A percentile compares a stretch with the other conserved stretches of the same genome.
These are phyloP conservation scores for Apocheima hispidaria DNA, from an alignment of 2,888 invertebrate species.

Conservation along the genomic window DNA sequence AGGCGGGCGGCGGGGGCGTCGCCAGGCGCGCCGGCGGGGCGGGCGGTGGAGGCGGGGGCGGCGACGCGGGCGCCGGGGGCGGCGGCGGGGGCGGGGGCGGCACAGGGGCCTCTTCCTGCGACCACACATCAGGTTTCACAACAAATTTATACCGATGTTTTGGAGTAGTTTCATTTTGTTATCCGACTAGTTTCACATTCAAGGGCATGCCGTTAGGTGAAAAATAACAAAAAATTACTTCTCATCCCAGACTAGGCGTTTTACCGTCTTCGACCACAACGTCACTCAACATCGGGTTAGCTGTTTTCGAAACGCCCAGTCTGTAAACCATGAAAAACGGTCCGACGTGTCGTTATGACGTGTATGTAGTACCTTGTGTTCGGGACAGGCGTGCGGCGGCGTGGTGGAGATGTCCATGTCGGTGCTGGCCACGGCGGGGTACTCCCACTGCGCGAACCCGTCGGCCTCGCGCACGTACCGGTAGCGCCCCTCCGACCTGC, in stretches of 20 bases:
- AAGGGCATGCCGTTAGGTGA: too few species aligned
- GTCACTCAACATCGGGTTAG: too few species aligned
- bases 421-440: slow-evolving; percentile 75
- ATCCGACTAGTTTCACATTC: too few species aligned
- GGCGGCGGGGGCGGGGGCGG: slow-evolving; percentile 45
- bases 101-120: slow-evolving; percentile 43
- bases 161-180: too few species aligned
- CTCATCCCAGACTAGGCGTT: too few species aligned
- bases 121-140: slow-evolving; percentile 39
- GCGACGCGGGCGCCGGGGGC: slow-evolving; percentile 30
- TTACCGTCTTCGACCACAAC: too few species aligned
- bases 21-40: slow-evolving; percentile 45
- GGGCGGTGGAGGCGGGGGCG: slow-evolving; percentile 41
- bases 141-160: too few species aligned
- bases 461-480: slow-evolving; percentile 86
- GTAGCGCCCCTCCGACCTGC: slow-evolving; percentile 87
- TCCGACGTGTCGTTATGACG: not conserved
- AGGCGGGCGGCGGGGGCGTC: slow-evolving; percentile 62
- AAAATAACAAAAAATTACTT: too few species aligned
- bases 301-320: too few species aligned
- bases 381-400: slow-evolving; percentile 70
- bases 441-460: slow-evolving; percentile 87
- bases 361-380: slow-evolving; percentile 39
- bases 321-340: too few species aligned
- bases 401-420: slow-evolving; percentile 85